A percentile compares a stretch with the other conserved stretches of the same genome.
phyloP scores from a whole-genome alignment of 2,888 invertebrate species.

The Lacanobia wlatinum region DNA sequence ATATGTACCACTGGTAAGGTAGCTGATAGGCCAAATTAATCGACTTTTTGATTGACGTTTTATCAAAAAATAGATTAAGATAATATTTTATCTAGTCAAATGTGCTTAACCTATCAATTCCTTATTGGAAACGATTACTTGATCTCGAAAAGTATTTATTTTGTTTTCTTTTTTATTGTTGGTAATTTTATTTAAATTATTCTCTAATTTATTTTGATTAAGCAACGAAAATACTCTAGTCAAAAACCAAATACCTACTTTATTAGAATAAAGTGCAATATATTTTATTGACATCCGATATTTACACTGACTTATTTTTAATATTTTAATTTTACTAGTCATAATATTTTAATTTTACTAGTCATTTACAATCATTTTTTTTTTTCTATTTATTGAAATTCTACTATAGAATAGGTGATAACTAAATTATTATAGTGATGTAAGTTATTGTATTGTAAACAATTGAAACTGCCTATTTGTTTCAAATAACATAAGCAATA shows the following conservation, averaged over 20 bases:
- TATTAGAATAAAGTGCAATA: conserved; percentile 82
- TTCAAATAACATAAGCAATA: conserved; percentile 74
- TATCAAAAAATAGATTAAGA: conserved; percentile 53
- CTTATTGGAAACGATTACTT: conserved; percentile 57
- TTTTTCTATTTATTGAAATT: conserved; percentile 56
- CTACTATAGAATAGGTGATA: conserved; percentile 52
- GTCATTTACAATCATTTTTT: conserved; percentile 72
- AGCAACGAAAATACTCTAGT: conserved; percentile 74
- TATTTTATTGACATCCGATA: conserved; percentile 79
- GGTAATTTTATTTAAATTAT: conserved; percentile 72
- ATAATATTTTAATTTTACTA: conserved; percentile 71
- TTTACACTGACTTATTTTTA: conserved; percentile 74
- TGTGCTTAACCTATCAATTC: conserved; percentile 62
- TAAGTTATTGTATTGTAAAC: conserved; percentile 61
- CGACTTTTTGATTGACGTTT: conserved; percentile 60
- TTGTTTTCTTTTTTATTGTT: conserved; percentile 67
- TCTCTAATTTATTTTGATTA: conserved; percentile 61
- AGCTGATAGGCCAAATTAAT: conserved; percentile 50
- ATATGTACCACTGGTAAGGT: conserved; percentile 48
- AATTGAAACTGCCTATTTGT: conserved; percentile 56
- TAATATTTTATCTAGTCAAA: conserved; percentile 70
- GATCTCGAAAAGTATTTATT: conserved; percentile 68
- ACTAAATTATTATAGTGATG: conserved; percentile 54
- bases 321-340: conserved; percentile 73
- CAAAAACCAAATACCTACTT: conserved; percentile 59